A percentile compares a stretch with the other conserved stretches of the same genome.
Evolutionary conservation across 2,797 vertebrate genomes (phyloP).

Genomic region (Spinus pinus): DNA sequence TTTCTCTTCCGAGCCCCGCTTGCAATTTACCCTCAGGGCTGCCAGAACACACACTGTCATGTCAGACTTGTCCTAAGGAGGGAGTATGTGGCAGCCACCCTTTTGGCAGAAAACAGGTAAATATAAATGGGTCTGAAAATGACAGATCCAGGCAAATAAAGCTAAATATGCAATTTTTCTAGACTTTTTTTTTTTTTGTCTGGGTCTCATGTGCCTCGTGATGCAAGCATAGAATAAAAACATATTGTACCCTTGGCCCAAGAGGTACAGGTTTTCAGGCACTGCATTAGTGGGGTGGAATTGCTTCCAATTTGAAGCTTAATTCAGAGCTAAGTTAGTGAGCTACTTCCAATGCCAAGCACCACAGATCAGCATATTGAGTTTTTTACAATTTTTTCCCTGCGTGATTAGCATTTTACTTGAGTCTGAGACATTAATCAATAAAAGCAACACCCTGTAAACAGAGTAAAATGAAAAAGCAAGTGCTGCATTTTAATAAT

Average conservation of each 20-base stretch:
- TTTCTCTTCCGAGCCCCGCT: background rate
- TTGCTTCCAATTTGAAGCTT: background rate
- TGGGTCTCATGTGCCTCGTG: fast-evolving
- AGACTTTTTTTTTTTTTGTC: background rate
- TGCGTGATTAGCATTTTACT: slow-evolving; percentile 60
- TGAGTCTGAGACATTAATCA: slow-evolving; percentile 64
- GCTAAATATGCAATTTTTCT: background rate
- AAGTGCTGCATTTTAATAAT: slow-evolving; percentile 52
- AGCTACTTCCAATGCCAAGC: background rate
- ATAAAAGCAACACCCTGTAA: slow-evolving; percentile 63
- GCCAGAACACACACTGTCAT: background rate
- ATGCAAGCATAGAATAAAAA: background rate
- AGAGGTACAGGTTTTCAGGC: background rate
- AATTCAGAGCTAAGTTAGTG: background rate
- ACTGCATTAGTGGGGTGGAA: background rate
- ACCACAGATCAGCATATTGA: background rate
- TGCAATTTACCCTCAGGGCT: background rate
- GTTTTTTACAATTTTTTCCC: background rate
- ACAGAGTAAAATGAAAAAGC: slow-evolving; percentile 39
- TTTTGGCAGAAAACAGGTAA: background rate
- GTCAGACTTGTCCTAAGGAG: background rate
- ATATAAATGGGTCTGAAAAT: background rate
- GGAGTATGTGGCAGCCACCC: background rate
- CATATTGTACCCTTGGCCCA: background rate
- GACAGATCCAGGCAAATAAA: background rate